These are phyloP conservation scores for Acrocyrtus sp. DNA, from an alignment of 2,888 invertebrate genomes.

Conservation along the genomic window DNA sequence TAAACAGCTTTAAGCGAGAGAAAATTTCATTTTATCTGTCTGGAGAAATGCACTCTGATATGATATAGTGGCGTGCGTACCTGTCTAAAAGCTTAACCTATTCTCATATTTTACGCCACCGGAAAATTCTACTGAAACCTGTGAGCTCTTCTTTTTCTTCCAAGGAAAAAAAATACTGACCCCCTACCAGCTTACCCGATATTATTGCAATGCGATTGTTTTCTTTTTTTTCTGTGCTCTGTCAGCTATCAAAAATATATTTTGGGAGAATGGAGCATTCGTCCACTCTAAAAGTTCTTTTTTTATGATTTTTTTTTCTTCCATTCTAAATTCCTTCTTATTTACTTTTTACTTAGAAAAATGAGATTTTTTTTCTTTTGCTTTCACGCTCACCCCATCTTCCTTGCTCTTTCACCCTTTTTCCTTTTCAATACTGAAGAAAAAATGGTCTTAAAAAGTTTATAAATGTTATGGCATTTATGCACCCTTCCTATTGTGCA, in stretches of 20 bases:
- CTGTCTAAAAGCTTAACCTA: neutral
- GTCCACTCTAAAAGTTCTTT: neutral
- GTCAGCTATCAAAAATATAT: neutral
- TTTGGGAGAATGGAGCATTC: neutral
- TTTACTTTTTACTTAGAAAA: constrained; percentile 49
- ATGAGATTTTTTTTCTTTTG: constrained; percentile 35
- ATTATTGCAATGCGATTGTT: neutral
- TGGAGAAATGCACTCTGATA: neutral
- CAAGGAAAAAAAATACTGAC: neutral
- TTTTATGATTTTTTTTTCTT: neutral
- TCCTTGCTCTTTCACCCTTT: neutral
- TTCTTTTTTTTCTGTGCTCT: too few species aligned
- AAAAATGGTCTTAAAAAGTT: constrained; percentile 16
- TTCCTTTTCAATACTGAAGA: neutral
- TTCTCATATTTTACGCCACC: neutral
- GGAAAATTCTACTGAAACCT: neutral
- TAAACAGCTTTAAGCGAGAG: too few species aligned
- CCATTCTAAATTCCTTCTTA: neutral
- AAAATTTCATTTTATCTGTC: neutral
- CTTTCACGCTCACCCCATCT: constrained; percentile 43
- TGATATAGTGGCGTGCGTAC: neutral
- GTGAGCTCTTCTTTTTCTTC: neutral
- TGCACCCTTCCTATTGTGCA: neutral
- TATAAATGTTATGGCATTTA: constrained; percentile 24
- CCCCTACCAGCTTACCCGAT: too few species aligned